phyloP scores from a whole-genome alignment of 2,113 vertebrate species.

The Zapus hudsonius region DNA sequence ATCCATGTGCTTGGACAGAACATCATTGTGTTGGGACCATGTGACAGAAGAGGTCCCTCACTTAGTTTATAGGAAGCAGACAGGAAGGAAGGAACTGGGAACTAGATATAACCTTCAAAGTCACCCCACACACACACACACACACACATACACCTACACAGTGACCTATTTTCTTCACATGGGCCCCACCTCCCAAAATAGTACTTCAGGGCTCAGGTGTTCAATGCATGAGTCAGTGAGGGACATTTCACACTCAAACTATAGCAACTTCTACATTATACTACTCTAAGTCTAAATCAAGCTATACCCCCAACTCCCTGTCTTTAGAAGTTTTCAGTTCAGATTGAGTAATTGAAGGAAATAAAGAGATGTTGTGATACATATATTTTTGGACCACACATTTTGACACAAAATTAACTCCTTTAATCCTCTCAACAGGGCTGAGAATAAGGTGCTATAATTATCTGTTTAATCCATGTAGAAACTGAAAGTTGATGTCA shows the following conservation, averaged over 20 bases:
- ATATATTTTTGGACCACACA: neutral
- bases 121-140: neutral
- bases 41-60: neutral
- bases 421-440: neutral
- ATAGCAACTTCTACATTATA: neutral
- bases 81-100: neutral
- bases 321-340: neutral
- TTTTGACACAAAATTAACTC: neutral
- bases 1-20: neutral
- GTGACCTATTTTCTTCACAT: neutral
- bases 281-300: neutral
- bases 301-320: neutral
- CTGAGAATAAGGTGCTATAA: neutral
- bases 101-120: neutral
- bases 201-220: neutral
- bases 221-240: neutral
- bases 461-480: neutral
- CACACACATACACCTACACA: neutral
- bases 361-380: neutral
- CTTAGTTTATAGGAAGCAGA: neutral
- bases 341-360: neutral
- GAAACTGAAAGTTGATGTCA: neutral
- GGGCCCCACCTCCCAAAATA: neutral
- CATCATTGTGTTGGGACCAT: neutral
- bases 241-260: neutral